A percentile compares a stretch with the other conserved stretches of the same genome.
phyloP scores from a whole-genome alignment of 92 coral and sea anemone species.

The Palythoa grandiflora region DNA sequence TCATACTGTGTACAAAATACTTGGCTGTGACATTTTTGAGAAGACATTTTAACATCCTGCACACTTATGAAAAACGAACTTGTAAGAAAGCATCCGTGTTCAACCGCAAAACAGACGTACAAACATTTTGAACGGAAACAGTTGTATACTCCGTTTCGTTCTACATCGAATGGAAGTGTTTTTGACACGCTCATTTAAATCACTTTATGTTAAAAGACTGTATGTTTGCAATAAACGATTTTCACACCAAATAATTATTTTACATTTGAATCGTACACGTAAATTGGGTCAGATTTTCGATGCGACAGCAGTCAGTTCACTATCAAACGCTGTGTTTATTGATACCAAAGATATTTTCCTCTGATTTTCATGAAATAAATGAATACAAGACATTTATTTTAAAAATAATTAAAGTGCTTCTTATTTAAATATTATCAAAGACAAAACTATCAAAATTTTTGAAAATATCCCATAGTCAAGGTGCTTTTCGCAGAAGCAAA shows the following conservation, averaged over 20 bases:
- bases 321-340: not conserved
- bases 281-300: not conserved
- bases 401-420: not conserved
- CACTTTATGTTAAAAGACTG: not conserved
- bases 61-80: not conserved
- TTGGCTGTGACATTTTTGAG: not conserved
- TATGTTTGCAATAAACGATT: not conserved
- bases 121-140: not conserved
- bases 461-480: not conserved
- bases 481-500: not conserved
- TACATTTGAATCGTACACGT: not conserved
- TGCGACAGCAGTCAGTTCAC: not conserved
- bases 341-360: not conserved
- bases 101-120: not conserved
- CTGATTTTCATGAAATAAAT: not conserved
- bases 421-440: not conserved
- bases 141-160: not conserved
- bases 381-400: not conserved
- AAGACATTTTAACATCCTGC: not conserved
- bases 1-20: not conserved
- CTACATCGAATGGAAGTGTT: conserved; percentile 1
- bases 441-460: not conserved
- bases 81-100: not conserved
- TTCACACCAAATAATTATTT: not conserved
- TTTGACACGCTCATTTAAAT: not conserved